Conservation (phyloP, 2,113 vertebrate genomes). For the Perccottus glenii region DNA sequence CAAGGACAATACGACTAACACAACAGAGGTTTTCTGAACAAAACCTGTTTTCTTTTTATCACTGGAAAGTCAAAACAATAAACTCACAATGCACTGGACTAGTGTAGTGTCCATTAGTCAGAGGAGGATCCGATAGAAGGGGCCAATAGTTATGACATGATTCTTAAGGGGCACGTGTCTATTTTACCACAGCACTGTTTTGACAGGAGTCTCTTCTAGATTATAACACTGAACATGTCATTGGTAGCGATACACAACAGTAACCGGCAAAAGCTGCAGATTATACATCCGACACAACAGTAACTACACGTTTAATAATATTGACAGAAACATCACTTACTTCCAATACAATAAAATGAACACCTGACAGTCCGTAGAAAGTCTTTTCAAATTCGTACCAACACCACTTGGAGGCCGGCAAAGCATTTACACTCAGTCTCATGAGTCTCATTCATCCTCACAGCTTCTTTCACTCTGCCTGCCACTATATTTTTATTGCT, state of each 20-base stretch:
- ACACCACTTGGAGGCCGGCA: neutral
- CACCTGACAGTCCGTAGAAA: conserved; percentile 20
- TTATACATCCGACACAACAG: conserved; percentile 24
- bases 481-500: neutral
- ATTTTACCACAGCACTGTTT: neutral
- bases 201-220: conserved; percentile 7
- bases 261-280: conserved; percentile 21
- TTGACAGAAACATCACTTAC: conserved; percentile 38
- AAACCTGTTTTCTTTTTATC: too few species aligned
- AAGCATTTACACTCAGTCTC: neutral
- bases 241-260: conserved; percentile 29
- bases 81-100: too few species aligned
- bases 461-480: neutral
- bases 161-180: conserved; percentile 1
- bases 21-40: too few species aligned
- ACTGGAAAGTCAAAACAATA: too few species aligned
- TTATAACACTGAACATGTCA: conserved; percentile 15
- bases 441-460: conserved; percentile 1
- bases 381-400: too few species aligned
- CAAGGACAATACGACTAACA: too few species aligned
- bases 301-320: conserved; percentile 40
- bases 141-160: too few species aligned
- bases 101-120: too few species aligned
- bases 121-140: too few species aligned
- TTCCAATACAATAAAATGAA: conserved; percentile 20